Conservation (phyloP, 2,888 invertebrate genomes). For the Leptopilina syphax region DNA sequence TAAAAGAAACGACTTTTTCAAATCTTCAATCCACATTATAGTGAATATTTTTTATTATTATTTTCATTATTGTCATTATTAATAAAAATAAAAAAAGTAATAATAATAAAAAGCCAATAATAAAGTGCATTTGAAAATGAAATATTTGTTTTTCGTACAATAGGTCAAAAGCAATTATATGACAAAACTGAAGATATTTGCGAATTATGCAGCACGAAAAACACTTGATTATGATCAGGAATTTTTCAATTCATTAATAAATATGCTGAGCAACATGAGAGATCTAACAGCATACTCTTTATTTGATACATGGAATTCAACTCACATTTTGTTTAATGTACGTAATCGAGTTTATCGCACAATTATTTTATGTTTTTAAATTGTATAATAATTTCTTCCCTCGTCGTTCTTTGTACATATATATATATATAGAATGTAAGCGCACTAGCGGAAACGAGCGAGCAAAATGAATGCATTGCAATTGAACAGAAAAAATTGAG, state of each 20-base stretch:
- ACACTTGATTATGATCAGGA: slow-evolving; percentile 2
- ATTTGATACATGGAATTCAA: slow-evolving; percentile 4
- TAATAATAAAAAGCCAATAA: neutral
- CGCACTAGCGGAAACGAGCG: neutral
- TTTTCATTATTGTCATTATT: neutral
- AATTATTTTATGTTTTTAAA: neutral
- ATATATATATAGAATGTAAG: neutral
- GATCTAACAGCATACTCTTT: neutral
- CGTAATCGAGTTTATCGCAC: neutral
- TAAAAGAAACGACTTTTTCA: too few species aligned
- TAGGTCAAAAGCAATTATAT: neutral
- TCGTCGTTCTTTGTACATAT: neutral
- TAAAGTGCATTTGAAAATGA: neutral
- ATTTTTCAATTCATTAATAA: slow-evolving; percentile 25
- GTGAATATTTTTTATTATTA: neutral
- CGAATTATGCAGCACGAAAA: neutral
- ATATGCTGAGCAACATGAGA: slow-evolving; percentile 5
- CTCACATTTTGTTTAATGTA: neutral
- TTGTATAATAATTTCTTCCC: neutral
- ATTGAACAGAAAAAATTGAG: slow-evolving; percentile 1
- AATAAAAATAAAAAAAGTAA: too few species aligned
- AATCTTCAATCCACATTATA: neutral
- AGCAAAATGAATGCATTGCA: slow-evolving; percentile 3
- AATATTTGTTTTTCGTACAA: neutral
- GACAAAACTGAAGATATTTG: neutral